phyloP scores from a whole-genome alignment of 2,888 invertebrate species.

The Amiota mariae region DNA sequence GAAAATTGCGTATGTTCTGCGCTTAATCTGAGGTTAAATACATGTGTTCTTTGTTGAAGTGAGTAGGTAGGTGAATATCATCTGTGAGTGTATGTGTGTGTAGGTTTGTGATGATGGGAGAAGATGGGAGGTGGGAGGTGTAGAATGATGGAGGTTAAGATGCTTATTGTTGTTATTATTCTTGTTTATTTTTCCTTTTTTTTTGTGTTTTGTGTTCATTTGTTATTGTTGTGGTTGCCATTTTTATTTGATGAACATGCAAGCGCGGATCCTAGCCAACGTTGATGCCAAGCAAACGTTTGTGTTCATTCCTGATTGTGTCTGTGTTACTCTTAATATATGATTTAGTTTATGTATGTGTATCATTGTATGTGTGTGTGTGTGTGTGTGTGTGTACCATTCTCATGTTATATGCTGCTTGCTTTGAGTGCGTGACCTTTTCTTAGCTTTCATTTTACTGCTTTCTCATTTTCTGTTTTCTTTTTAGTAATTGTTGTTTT shows the following conservation, averaged over 20 bases:
- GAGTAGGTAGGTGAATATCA: not conserved
- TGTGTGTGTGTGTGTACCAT: constrained; percentile 45
- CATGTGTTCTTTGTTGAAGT: constrained; percentile 44
- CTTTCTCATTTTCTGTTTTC: constrained; percentile 40
- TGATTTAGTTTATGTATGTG: constrained; percentile 13
- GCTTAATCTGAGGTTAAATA: constrained; percentile 63
- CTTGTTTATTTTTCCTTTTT: constrained; percentile 35
- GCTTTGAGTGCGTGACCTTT: constrained; percentile 66
- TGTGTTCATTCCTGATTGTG: not conserved
- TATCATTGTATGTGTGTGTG: no score
- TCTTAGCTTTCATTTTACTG: constrained; percentile 51
- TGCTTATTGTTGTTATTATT: not conserved
- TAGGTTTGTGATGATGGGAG: no score
- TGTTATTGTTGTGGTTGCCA: constrained; percentile 45
- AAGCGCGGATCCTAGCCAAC: not conserved
- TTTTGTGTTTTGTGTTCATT: constrained; percentile 39
- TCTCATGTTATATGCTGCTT: constrained; percentile 62
- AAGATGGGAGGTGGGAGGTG: no score
- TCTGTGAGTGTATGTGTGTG: not conserved
- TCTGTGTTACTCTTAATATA: constrained; percentile 12
- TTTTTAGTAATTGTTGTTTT: constrained; percentile 40
- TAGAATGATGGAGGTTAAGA: not conserved
- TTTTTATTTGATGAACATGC: constrained; percentile 38
- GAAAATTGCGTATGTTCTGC: constrained; percentile 45
- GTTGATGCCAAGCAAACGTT: not conserved